These are phyloP conservation scores for Nyctibius grandis DNA, from an alignment of 2,797 vertebrate species.

Conservation along the genomic window DNA sequence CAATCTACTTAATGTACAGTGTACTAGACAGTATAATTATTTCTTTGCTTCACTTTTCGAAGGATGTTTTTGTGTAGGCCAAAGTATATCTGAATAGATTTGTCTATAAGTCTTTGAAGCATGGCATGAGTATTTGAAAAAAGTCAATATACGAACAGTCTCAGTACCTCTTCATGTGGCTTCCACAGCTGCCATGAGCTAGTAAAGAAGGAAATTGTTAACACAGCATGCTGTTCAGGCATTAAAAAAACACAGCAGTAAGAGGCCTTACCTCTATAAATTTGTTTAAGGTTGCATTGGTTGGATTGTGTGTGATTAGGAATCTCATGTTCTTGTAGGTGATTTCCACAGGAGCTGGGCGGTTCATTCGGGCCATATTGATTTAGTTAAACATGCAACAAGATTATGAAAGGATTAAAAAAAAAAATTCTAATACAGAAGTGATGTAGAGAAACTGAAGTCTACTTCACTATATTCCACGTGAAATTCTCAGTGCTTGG, in stretches of 20 bases:
- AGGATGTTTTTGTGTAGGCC: not conserved
- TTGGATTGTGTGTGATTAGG: conserved; percentile 99
- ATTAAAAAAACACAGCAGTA: not conserved
- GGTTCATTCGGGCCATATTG: conserved; percentile 98
- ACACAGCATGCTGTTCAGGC: not conserved
- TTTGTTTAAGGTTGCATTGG: conserved; percentile 98
- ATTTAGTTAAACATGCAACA: conserved; percentile 72
- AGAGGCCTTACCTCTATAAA: conserved; percentile 93
- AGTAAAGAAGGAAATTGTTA: not conserved
- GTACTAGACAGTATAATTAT: not conserved
- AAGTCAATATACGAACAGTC: not conserved
- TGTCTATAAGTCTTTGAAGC: not conserved
- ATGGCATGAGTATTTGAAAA: not conserved
- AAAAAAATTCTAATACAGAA: conserved; percentile 70
- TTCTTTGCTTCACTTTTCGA: not conserved
- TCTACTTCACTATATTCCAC: conserved; percentile 81
- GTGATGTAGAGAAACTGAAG: conserved; percentile 70
- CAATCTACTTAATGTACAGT: not conserved
- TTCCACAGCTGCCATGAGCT: not conserved
- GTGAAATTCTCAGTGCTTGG: conserved; percentile 80
- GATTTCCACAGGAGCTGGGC: conserved; percentile 99
- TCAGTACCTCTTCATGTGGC: not conserved
- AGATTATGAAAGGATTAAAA: conserved; percentile 59
- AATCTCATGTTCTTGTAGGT: conserved; percentile 99
- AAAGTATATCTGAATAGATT: not conserved